Base-by-base conservation (phyloP, 2,888 invertebrate species). In the Patella ulyssiponensis region DNA sequence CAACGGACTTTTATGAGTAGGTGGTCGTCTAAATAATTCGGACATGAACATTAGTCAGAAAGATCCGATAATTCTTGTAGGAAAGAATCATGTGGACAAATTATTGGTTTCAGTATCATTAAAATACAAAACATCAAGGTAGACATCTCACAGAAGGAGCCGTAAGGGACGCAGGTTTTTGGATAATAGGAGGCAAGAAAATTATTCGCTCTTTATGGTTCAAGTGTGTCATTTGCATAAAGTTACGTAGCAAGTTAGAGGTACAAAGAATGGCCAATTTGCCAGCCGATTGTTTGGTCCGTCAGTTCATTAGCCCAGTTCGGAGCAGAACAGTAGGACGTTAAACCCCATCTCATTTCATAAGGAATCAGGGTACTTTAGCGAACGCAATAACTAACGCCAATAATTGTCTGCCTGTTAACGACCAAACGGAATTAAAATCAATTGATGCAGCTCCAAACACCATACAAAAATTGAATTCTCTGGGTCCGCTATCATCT, bases 201-300 rank as follows among this genome's bases (percentile, higher is more conserved):
- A n/a, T 76, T 14, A 64, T 79, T 3, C 74, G 69, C n/a, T 73
- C 70, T 15, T 23, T 82, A 4, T 75, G 81, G 7, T 71, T 72
- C 71, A 74, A 64, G 12, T 82, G 82, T 72, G 78, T 79, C 20
- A 77, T 7, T 12, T 81, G 82, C 69, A 64, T 75, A 14, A 82
- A 74, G 58, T 75, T 78, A 7, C 71, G 82, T 33, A 74, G 79
- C 27, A 72, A 44, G 17, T 51, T 76, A 23, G 51, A 54, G 15
- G 15, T 15, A 11, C 82, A 81, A 58, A 78, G 78, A 17, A 83
- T 83, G 82, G 75, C 82, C 54, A 81, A 82, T 69, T 54, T 83
- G 56, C 83, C 83, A 12, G n/a, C 71, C 1, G 77, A 79, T 44
- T 71, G 83, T 9, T 23, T 83, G 14, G 56, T 53, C 1, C 64